A percentile compares a stretch with the other conserved stretches of the same genome.
phyloP scores from a whole-genome alignment of 2,113 vertebrate species.

The Recurvirostra avosetta region DNA sequence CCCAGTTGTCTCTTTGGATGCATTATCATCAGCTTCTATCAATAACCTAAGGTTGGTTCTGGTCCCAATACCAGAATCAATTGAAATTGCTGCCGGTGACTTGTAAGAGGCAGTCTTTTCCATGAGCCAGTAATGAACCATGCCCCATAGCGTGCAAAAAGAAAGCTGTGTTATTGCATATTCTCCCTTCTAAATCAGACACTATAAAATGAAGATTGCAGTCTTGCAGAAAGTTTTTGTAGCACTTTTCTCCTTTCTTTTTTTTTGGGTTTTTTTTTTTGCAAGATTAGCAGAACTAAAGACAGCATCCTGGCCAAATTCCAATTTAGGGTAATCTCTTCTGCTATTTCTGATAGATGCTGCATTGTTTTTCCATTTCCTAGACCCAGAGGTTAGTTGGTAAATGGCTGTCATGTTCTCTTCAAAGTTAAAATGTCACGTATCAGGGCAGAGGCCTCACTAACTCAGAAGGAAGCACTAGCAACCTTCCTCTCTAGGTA shows the following conservation, averaged over 20 bases:
- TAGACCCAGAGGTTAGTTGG: background rate
- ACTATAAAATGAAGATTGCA: background rate
- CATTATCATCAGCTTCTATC: background rate
- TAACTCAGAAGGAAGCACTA: background rate
- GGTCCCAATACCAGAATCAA: background rate
- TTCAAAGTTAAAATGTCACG: background rate
- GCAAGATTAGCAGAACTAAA: slow-evolving; percentile 10
- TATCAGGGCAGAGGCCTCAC: background rate
- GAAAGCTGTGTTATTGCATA: background rate
- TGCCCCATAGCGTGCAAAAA: background rate
- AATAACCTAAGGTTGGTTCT: background rate
- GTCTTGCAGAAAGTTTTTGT: background rate
- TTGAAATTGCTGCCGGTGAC: background rate
- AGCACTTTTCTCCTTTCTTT: background rate
- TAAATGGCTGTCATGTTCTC: background rate
- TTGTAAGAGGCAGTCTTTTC: background rate
- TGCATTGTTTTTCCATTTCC: slow-evolving; percentile 4
- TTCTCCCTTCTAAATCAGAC: background rate
- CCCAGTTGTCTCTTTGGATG: background rate
- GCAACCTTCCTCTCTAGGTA: background rate
- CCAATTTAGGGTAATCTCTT: slow-evolving; percentile 14
- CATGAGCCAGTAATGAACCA: background rate
- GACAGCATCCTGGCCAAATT: background rate
- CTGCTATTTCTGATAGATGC: slow-evolving; percentile 11
- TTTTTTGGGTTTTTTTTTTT: background rate